Conservation (phyloP, 2,888 invertebrate species). For the Synanthedon tipuliformis region DNA sequence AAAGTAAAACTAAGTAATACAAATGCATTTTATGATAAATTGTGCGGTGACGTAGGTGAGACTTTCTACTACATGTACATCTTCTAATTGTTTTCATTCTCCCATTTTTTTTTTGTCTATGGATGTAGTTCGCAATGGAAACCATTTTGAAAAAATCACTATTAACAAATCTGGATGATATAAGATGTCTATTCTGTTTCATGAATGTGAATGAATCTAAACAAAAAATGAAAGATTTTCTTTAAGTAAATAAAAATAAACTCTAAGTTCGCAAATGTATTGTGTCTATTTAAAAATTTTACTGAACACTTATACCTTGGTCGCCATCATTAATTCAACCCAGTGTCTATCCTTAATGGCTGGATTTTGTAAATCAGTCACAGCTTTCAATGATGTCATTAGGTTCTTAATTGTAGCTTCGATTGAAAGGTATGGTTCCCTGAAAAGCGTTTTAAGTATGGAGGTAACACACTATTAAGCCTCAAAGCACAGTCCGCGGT, state of each 20-base stretch:
- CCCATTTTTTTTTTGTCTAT: constrained; percentile 13
- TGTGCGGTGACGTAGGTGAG: too few species aligned
- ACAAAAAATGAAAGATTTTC: constrained; percentile 18
- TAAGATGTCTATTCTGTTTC: constrained; percentile 15
- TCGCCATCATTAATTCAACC: constrained; percentile 93
- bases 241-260: constrained; percentile 6
- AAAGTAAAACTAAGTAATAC: too few species aligned
- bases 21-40: too few species aligned
- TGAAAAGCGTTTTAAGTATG: constrained; percentile 12
- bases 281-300: constrained; percentile 4
- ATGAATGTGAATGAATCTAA: constrained; percentile 39
- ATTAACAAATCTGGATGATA: too few species aligned
- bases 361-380: constrained; percentile 94
- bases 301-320: constrained; percentile 63
- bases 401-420: constrained; percentile 91
- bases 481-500: neutral
- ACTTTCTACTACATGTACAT: constrained; percentile 9
- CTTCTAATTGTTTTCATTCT: constrained; percentile 43
- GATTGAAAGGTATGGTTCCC: constrained; percentile 84
- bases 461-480: too few species aligned
- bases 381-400: constrained; percentile 91
- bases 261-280: neutral
- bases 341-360: constrained; percentile 94
- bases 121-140: too few species aligned
- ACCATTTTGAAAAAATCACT: too few species aligned